A percentile compares a stretch with the other conserved stretches of the same genome.
phyloP scores from a whole-genome alignment of 2,797 vertebrate species.

The Crocidura indochinensis region DNA sequence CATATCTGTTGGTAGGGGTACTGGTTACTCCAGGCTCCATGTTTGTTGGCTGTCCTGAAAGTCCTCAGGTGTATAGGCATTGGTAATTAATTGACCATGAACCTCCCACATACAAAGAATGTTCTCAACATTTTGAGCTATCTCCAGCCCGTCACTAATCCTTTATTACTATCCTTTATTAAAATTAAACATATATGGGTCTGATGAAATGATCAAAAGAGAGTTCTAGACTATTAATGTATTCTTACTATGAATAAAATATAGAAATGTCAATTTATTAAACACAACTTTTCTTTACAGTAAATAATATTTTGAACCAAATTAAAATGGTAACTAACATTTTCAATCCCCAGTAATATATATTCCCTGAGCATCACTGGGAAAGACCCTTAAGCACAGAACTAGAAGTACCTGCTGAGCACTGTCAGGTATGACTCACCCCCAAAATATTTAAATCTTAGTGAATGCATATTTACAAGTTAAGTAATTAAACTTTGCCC shows the following conservation, averaged over 20 bases:
- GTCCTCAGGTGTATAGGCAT: no score
- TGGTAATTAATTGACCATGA: no score
- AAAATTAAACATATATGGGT: background rate
- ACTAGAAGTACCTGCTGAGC: no score
- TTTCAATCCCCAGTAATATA: no score
- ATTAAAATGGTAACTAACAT: background rate
- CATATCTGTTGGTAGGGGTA: background rate
- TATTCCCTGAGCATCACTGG: no score
- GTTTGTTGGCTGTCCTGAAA: no score
- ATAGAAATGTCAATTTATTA: background rate
- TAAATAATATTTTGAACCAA: background rate
- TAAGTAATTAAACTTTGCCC: background rate
- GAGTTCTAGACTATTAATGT: background rate
- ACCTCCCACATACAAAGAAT: no score
- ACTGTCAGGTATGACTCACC: no score
- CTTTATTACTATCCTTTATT: background rate
- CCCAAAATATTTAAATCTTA: conserved; percentile 13
- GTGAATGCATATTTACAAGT: background rate
- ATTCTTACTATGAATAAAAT: background rate
- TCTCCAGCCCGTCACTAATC: no score
- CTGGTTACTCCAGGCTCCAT: no score
- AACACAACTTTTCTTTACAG: background rate
- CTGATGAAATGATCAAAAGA: background rate
- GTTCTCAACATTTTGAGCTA: background rate
- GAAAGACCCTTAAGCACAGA: no score